Evolutionary conservation across 2,113 vertebrate species (phyloP).

Genomic region (Brachypteracias leptosomus): DNA sequence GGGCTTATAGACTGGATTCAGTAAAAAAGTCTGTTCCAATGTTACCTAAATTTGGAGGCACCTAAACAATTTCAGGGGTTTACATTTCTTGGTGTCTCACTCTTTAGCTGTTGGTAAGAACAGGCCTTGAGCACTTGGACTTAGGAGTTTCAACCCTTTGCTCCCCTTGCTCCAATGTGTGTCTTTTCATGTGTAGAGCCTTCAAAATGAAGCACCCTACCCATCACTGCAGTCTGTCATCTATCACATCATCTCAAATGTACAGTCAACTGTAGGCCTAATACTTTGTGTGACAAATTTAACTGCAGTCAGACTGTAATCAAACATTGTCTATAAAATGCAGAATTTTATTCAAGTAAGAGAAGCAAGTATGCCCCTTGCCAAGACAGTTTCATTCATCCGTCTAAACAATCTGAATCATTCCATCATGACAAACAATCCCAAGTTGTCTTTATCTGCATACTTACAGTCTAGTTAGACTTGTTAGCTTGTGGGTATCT

Average conservation of each 20-base stretch:
- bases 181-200: background rate
- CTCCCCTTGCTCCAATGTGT: background rate
- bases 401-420: background rate
- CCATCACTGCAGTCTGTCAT: background rate
- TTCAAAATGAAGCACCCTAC: background rate
- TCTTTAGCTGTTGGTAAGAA: background rate
- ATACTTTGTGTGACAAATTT: background rate
- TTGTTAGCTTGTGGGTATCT: background rate
- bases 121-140: background rate
- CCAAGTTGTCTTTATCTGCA: background rate
- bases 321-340: background rate
- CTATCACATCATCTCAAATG: background rate
- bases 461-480: background rate
- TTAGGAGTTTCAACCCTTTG: background rate
- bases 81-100: background rate
- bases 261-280: background rate
- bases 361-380: background rate
- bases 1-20: background rate
- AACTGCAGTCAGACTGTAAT: background rate
- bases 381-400: background rate
- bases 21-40: background rate
- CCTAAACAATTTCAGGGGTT: background rate
- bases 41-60: background rate
- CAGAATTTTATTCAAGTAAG: background rate
- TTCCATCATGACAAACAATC: background rate